Evolutionary conservation across 2,797 vertebrate genomes (phyloP), one percentile per base, ranked within the genome.

Genomic region (Sebastes vulpes): DNA sequence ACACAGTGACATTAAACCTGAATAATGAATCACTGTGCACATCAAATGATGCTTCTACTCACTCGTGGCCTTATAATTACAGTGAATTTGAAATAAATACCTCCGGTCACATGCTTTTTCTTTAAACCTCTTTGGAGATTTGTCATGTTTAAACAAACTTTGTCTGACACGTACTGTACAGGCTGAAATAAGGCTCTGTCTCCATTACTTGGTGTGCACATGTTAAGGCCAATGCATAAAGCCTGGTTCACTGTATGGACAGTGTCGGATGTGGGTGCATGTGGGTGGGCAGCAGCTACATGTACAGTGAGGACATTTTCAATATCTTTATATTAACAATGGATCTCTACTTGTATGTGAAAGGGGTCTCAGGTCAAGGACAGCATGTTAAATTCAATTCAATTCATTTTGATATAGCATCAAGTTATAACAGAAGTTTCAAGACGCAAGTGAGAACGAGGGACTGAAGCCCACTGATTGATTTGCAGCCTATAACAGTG

Each of bases 21-120:
- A 90, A 92, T 81, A 89, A 92, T 91, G 65, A 90, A 89, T 90
- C 77, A 74, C 23, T 54, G 16, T 56, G 64, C 50, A 54, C 68
- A 86, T 82, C 60, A 81, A 69, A 83, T 66, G 18, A 53, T 54
- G 71, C 64, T 68, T 71, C 53, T 64, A 25, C 57, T 82, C 76
- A 80, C 76, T 74, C 23, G 57, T 42, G 72, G 73, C 58, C 61
- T 71, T 16, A 23, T 74, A 77, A 83, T 89, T 68, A 69, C 63
- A 77, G 38, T 26, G 60, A 46, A 84, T 76, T 77, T 60, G 54
- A 74, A 74, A 76, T 50, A 67, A 83, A 85, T 58, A 75, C 65
- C 65, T 42, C 26, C 14, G 61, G 29, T 88, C 69, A 74, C 75
- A 72, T 31, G 50, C 10, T 26, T 26, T 5, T 5, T 5, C 63